A percentile compares a stretch with the other conserved stretches of the same genome.
Conservation (phyloP, 2,113 vertebrate species). For the Forbesichthys agassizii region DNA sequence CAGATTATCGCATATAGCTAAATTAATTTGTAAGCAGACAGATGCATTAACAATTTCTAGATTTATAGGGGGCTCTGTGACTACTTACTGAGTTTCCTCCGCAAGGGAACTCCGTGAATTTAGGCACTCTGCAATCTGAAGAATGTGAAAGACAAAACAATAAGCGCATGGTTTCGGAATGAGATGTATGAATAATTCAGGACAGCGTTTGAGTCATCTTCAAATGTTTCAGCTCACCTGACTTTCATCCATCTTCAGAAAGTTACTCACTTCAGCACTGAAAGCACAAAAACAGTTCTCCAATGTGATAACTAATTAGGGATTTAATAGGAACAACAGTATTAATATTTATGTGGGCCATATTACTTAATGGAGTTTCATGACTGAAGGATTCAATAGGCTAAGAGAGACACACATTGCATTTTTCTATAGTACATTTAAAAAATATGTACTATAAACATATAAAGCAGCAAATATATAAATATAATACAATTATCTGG, state of each 20-base stretch:
- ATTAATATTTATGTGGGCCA: neutral
- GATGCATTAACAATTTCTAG: neutral
- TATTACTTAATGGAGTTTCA: neutral
- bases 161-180: neutral
- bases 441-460: no score
- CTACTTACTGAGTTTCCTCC: slow-evolving; percentile 78
- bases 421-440: no score
- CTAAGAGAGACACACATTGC: no score
- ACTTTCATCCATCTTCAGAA: slow-evolving; percentile 72
- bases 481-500: no score
- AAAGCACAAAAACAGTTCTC: slow-evolving; percentile 7
- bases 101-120: slow-evolving; percentile 65
- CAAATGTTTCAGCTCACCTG: slow-evolving; percentile 45
- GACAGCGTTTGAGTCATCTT: neutral
- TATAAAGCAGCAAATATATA: no score
- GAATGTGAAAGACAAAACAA: neutral
- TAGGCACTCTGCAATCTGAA: slow-evolving; percentile 58
- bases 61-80: neutral
- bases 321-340: neutral
- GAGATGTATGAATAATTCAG: neutral
- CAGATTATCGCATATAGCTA: neutral
- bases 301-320: neutral
- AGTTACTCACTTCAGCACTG: slow-evolving; percentile 76
- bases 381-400: neutral
- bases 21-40: neutral